Conservation (phyloP, 2,797 vertebrate genomes). For the Aotus griseimembra region DNA sequence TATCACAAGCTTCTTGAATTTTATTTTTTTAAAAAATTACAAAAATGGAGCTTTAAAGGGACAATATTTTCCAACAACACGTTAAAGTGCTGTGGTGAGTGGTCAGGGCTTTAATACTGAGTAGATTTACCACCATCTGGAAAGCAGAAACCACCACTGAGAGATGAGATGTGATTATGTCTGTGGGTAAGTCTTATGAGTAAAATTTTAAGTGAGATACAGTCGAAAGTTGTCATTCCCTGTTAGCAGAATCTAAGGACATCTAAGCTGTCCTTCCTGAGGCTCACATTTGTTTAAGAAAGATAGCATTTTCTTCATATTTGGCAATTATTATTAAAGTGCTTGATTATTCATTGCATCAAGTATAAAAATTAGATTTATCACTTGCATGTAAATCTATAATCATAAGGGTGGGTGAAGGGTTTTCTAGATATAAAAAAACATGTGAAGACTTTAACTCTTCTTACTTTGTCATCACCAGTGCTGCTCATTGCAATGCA, state of each 20-base stretch:
- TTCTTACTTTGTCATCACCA: conserved; percentile 84
- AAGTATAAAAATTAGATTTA: background rate
- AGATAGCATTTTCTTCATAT: background rate
- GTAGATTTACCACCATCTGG: background rate
- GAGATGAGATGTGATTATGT: background rate
- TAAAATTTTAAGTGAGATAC: background rate
- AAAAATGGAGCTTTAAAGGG: background rate
- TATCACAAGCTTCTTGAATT: background rate
- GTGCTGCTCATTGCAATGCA: conserved; percentile 93
- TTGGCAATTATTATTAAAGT: background rate
- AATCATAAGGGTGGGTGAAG: background rate
- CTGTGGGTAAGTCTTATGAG: background rate
- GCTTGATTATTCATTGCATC: background rate
- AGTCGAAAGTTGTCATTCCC: background rate
- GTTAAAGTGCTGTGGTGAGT: background rate
- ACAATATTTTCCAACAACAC: background rate
- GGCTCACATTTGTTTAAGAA: background rate
- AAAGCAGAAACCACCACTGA: background rate
- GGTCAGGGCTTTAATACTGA: background rate
- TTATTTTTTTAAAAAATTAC: background rate
- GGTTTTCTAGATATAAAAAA: background rate
- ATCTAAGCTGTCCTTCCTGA: background rate
- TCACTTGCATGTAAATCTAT: too few relatives aligned
- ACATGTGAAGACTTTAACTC: background rate
- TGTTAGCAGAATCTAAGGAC: background rate